Base-by-base conservation (phyloP, 2,888 invertebrate species). In the Pseudanteris insignis region DNA sequence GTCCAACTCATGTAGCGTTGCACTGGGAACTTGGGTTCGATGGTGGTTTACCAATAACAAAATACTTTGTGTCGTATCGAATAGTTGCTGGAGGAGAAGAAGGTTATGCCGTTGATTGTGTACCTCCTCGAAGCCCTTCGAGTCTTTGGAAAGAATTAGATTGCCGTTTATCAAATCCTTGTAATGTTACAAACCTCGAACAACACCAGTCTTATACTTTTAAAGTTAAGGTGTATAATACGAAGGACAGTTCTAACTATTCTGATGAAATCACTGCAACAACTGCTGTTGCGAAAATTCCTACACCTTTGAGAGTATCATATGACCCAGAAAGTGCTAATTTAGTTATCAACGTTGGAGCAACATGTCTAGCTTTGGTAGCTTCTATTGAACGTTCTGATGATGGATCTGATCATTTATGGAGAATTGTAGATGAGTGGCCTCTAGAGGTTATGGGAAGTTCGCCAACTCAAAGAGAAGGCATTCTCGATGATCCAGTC, bases 21-120 rank as follows among this genome's bases (percentile, higher is more conserved):
- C 85, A 86, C 53, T 95, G 94, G 94, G 90, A 91, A 71, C 88
- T 92, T 0, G 94, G 94, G 0, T 96, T 95, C 76, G 92, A 95
- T 77, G 95, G 95, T 0, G 95, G 95, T 0, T 81, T 93, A 46
- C 86, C 88, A 36, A 91, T 89, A 70, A 94, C 94, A 0, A 93
- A 92, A 74, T 93, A 91, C 81, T 91, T 91, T 72, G 89, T 93
- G n/a, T 86, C 88, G 21, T 93, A 91, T 76, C 86, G 88, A 32
- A 86, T 90, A 15, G 86, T 89, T 0, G 84, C 86, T 0, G 84
- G 84, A 1, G 83, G 84, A 2, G 86, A 87, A 48, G 87, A 86
- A 66, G 84, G 84, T 62, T 79, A 85, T 40, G 84, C 85, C 30
- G 85, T 85, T 15, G 88, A 86, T 24, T 88, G 86, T 72, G 86